Base-by-base conservation (phyloP, 92 coral and sea anemone genomes). In the Palythoa caribaeorum region DNA sequence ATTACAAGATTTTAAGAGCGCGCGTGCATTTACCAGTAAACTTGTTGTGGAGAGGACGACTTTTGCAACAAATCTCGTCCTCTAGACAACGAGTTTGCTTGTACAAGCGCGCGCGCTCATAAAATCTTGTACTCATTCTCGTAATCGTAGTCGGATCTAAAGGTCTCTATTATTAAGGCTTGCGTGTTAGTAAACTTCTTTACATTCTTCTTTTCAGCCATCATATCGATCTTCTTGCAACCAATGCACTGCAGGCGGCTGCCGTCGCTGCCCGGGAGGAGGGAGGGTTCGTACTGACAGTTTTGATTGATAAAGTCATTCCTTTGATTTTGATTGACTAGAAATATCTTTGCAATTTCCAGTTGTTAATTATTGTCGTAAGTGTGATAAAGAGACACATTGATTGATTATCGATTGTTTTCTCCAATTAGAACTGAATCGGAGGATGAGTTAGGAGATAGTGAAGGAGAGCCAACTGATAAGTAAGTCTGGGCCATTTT, bases 201-300 rank as follows among this genome's bases (percentile, higher is more conserved):
- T 13, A 72, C 37, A 40, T 63, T 20, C 1, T 63, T 39, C n/a
- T 16, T 20, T 39, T 38, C 73, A 92, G 94, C 16, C 84, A 83
- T 60, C 71, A 90, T 9, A 9, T 88, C 8, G 63, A 88, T 8
- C 17, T 84, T 40, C 69, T 92, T 28, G 92, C 92, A 4, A 38
- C 83, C 35, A 63, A 86, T 21, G 90, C 94, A 14, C 77, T 92
- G 21, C 83, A 92, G 51, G 92, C 94, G 19, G 72, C 92, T n/a
- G 94, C 84, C 66, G 78, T 92, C 19, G 39, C 14, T 40, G 86
- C 62, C 73, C 65, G 60, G 62, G 62, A 81, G 52, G 59, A 28
- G 0, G 75, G n/a, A 48, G 86, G 71, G 86, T 81, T 60, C 6
- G 86, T 81, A 65, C 38, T 44, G 50, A 4, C 53, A 60, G 12